A percentile compares a stretch with the other conserved stretches of the same genome.
These are phyloP conservation scores for Anguilla japonica DNA, from an alignment of 2,113 vertebrate species.

Conservation along the genomic window DNA sequence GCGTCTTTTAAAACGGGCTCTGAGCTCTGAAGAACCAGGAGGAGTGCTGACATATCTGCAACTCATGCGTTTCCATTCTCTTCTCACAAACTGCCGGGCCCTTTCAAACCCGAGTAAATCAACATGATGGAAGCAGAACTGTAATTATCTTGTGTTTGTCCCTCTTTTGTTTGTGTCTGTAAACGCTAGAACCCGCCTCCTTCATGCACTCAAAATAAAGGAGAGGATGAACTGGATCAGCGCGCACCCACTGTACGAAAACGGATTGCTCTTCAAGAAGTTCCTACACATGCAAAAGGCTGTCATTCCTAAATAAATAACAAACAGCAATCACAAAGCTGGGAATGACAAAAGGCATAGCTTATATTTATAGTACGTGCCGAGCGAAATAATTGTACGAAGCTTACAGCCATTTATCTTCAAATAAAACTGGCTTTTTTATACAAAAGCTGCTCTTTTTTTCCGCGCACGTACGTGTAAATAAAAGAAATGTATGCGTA, in stretches of 20 bases:
- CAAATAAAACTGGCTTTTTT: not conserved
- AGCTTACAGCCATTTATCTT: not conserved
- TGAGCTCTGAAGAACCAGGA: not conserved
- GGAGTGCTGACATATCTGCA: not conserved
- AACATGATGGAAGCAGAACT: slow-evolving; percentile 2
- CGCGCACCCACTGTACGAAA: slow-evolving; percentile 42
- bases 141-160: not conserved
- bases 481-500: not conserved
- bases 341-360: not conserved
- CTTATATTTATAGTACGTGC: not conserved
- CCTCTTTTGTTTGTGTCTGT: slow-evolving; percentile 23
- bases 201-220: slow-evolving; percentile 40
- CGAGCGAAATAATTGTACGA: not conserved
- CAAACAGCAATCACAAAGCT: not conserved
- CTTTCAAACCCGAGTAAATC: slow-evolving; percentile 10
- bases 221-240: slow-evolving; percentile 45
- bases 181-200: slow-evolving; percentile 44
- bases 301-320: not conserved
- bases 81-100: not conserved
- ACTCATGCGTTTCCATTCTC: slow-evolving; percentile 36
- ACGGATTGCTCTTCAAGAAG: slow-evolving; percentile 37
- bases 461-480: not conserved
- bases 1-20: not conserved
- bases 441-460: not conserved
- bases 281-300: not conserved